phyloP scores from a whole-genome alignment of 2,113 vertebrate genomes.

The Okapia johnstoni region DNA sequence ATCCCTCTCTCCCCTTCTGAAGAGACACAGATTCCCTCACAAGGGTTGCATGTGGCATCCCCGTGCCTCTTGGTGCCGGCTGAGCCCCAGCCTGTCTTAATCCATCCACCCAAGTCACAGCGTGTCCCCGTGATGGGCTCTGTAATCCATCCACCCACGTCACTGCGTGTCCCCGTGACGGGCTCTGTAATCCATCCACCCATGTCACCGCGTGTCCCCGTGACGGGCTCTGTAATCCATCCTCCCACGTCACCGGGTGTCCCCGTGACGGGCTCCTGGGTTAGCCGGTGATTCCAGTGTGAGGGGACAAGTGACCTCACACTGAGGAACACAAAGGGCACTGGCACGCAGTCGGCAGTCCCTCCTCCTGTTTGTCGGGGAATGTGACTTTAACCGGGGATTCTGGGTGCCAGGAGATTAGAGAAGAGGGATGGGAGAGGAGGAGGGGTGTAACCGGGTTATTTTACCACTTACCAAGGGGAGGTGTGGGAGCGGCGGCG shows the following conservation, averaged over 20 bases:
- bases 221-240: background rate
- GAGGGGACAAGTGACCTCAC: background rate
- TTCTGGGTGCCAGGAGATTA: background rate
- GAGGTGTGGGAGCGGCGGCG: rapidly evolving
- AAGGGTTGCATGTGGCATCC: rapidly evolving
- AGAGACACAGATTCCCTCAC: background rate
- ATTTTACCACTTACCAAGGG: background rate
- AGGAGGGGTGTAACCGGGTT: background rate
- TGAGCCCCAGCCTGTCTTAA: background rate
- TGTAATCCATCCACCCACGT: too few species aligned
- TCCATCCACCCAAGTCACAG: background rate
- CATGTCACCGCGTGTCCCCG: background rate
- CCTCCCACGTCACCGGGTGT: too few species aligned
- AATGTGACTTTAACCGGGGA: background rate
- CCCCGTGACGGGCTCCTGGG: background rate
- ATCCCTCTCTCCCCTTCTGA: too few species aligned
- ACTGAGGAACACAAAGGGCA: background rate
- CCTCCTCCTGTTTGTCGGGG: background rate
- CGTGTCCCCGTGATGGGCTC: too few species aligned
- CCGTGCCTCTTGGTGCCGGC: background rate
- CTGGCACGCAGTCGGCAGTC: background rate
- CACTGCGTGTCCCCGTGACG: background rate
- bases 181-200: too few species aligned
- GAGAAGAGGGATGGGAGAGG: background rate
- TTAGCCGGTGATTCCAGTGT: background rate